Conservation (phyloP, 2,888 invertebrate species). For the Smittia aterrima region DNA sequence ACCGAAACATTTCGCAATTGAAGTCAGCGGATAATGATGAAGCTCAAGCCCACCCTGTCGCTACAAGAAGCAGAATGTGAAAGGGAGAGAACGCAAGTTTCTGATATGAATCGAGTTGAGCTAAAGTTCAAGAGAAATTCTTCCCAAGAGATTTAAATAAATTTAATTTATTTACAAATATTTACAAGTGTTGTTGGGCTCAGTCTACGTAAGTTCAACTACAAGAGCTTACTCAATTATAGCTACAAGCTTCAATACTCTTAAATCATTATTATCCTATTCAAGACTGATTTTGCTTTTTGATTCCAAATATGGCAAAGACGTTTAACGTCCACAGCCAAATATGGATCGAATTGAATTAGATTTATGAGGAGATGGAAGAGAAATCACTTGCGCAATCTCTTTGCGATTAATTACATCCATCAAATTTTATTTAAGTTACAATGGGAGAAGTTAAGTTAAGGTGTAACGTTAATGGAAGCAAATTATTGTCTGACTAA, state of each 20-base stretch:
- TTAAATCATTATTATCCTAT: neutral
- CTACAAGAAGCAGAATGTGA: too few relatives aligned
- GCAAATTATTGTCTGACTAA: too few relatives aligned
- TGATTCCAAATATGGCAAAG: neutral
- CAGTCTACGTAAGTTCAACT: neutral
- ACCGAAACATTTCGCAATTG: neutral
- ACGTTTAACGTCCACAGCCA: neutral
- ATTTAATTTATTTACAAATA: neutral
- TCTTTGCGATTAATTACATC: neutral
- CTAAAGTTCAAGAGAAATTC: neutral
- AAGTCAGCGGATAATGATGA: too few relatives aligned
- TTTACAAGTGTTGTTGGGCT: neutral
- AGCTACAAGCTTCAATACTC: neutral
- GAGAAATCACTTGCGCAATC: neutral
- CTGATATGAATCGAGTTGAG: neutral
- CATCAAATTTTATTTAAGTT: neutral
- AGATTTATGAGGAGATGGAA: neutral
- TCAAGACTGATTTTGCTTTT: neutral
- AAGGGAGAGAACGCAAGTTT: neutral
- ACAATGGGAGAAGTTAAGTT: too few relatives aligned
- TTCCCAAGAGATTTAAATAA: neutral
- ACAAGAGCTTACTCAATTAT: neutral
- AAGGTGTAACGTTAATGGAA: too few relatives aligned
- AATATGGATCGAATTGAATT: neutral
- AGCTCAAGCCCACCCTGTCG: too few relatives aligned